Percentiles rank a stretch among this genome's conserved stretches.
phyloP scores from a whole-genome alignment of 2,888 invertebrate species.

The Platycheirus rosarum region DNA sequence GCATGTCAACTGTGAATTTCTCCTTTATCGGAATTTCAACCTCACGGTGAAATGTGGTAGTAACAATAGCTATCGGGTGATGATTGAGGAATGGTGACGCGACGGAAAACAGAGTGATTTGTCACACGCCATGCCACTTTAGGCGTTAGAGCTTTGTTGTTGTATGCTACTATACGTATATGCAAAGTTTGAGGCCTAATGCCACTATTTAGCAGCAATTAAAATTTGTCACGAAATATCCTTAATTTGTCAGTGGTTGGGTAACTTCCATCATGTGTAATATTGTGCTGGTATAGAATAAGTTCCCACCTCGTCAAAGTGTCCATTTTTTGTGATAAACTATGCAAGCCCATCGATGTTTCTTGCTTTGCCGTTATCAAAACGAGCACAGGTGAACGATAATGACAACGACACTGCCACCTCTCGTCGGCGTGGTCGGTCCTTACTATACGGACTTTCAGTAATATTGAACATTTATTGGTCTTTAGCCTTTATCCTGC shows the following conservation, averaged over 20 bases:
- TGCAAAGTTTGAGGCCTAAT: conserved; percentile 21
- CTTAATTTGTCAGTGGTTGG: conserved; percentile 61
- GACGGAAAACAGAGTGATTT: conserved; percentile 36
- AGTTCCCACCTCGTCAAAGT: background rate
- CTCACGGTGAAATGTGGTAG: background rate
- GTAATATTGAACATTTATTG: conserved; percentile 48
- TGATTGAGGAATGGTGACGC: background rate
- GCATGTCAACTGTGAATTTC: background rate
- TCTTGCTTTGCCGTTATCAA: background rate
- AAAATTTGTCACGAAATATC: conserved; percentile 71
- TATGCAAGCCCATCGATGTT: conserved; percentile 13
- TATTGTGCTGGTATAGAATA: conserved; percentile 1
- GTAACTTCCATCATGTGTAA: background rate
- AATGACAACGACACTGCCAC: background rate
- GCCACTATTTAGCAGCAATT: conserved; percentile 66
- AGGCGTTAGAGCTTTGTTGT: conserved; percentile 8
- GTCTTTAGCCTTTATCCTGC: conserved; percentile 24
- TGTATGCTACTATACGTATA: background rate
- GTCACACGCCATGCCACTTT: conserved; percentile 43
- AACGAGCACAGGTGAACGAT: background rate
- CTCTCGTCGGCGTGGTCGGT: background rate
- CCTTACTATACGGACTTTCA: conserved; percentile 19
- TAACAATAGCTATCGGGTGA: too few species aligned
- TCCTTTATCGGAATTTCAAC: conserved; percentile 1
- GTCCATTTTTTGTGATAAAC: conserved; percentile 4